Base-by-base conservation (phyloP, 2,797 vertebrate genomes). In the Lacerta agilis region DNA sequence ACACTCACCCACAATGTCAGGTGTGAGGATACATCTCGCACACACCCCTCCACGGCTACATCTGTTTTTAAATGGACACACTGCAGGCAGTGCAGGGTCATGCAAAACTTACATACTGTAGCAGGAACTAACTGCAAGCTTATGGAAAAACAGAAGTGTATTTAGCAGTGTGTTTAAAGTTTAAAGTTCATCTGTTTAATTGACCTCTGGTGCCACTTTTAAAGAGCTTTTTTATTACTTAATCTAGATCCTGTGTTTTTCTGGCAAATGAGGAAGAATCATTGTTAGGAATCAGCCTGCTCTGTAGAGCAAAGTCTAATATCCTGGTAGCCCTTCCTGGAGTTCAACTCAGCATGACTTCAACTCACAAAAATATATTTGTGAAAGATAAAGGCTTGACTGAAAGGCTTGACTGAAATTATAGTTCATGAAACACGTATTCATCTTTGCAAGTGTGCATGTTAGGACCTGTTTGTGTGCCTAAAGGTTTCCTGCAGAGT, bases 201-300 rank as follows among this genome's bases (percentile, higher is more conserved):
- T 69, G 82, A 75, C 11, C 25, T 33, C 27, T 69, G 29, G 3
- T 69, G 23, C 27, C 61, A 79, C 45, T 85, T 84, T 80, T 20
- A 41, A 86, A 66, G 8, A 36, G 75, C 72, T 36, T 29, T 82
- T 75, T 4, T 80, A 20, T 49, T 38, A 67, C 33, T 49, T 69
- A 25, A 55, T n/a, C 2, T 45, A 82, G 29, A 89, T 89, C 84
- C 84, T 89, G 85, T 84, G 66, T 9, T 64, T 10, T 78, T 55
- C 13, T 11, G 10, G 9, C 45, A 75, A 33, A 83, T 83, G 25
- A 78, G 25, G 33, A 82, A 18, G n/a, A 69, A 43, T 1, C 15
- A 72, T 58, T 88, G 10, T 71, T 79, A 85, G 29, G 20, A 71
- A 8, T 79, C 23, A 38, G 6, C 23, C 27, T 64, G 71, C 20